Evolutionary conservation across 2,797 vertebrate species (phyloP), one percentile per base, ranked within the genome.

Genomic region (Orientallactaga sibirica): DNA sequence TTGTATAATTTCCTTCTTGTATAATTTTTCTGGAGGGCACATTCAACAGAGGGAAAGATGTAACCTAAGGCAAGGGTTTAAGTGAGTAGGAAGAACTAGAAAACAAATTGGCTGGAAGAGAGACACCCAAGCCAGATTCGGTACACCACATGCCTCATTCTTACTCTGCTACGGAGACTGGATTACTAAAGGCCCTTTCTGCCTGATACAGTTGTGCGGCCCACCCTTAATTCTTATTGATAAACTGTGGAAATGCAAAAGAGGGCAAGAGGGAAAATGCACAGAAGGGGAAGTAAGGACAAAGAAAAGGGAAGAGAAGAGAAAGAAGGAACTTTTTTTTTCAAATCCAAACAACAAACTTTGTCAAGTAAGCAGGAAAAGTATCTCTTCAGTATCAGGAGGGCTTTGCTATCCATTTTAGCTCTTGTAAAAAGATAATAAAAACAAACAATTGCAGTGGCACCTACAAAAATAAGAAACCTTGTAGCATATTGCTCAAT

Each of bases 391-490:
- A 62, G 71, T 76, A 85, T 41, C 74, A 55, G 85, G 70, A 88
- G 41, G 61, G 43, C 41, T 90, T 82, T 86, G 71, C 79, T 79
- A 33, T 22, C 70, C 66, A 67, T 86, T 88, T 90, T 78, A 88
- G 85, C 79, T 84, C 80, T 77, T 62, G 55, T 93, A 88, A 67
- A 94, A 88, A 41, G 67, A 82, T 84, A 90, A 92, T 88, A 87
- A 92, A 86, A 86, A 82, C 25, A 73, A 86, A 43, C 62, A 91
- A 92, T 77, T 68, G 55, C 58, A 81, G 22, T 27, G 52, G 33
- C 83, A n/a, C 25, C 37, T 92, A 64, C 37, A 58, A 87, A 92
- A 88, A 70, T 88, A 80, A 94, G 52, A 87, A 37, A 48, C 48
- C 48, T 8, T 48, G 48, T 48, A 48, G 48, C 48, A 48, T 48